phyloP scores from a whole-genome alignment of 1,140 invertebrate species.

The Ericerus pela region DNA sequence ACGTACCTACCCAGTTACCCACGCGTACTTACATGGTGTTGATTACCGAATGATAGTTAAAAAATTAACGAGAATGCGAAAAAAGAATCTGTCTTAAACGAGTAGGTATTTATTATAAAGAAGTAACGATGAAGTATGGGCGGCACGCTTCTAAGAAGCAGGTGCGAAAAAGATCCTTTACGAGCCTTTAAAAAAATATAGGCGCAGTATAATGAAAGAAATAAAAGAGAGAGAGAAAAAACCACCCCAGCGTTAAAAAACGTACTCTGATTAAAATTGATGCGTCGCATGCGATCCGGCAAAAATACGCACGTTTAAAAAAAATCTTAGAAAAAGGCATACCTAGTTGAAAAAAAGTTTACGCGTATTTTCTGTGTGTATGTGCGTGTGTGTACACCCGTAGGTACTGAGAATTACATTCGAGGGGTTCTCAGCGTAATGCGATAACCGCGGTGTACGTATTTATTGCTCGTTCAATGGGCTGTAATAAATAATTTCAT shows the following conservation, averaged over 20 bases:
- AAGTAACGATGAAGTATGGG: not conserved
- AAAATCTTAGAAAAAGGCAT: slow-evolving; percentile 3
- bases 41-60: too few relatives aligned
- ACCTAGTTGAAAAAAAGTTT: not conserved
- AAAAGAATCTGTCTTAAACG: too few relatives aligned
- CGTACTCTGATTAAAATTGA: slow-evolving; percentile 7
- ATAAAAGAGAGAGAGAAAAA: too few relatives aligned
- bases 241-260: slow-evolving; percentile 3
- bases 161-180: not conserved
- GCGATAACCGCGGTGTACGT: not conserved
- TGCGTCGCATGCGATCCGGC: slow-evolving; percentile 1
- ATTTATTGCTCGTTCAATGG: not conserved
- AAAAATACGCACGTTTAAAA: not conserved
- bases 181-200: not conserved
- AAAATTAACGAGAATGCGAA: too few relatives aligned
- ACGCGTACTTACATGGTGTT: too few relatives aligned
- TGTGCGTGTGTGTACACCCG: too few relatives aligned
- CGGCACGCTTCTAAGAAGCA: slow-evolving; percentile 3
- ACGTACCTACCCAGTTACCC: too few relatives aligned
- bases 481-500: not conserved
- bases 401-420: not conserved
- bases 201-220: too few relatives aligned
- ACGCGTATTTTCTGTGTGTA: too few relatives aligned
- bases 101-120: too few relatives aligned
- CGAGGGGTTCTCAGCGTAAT: not conserved